phyloP scores from a whole-genome alignment of 2,113 vertebrate genomes.

The Triplophysa rosa region DNA sequence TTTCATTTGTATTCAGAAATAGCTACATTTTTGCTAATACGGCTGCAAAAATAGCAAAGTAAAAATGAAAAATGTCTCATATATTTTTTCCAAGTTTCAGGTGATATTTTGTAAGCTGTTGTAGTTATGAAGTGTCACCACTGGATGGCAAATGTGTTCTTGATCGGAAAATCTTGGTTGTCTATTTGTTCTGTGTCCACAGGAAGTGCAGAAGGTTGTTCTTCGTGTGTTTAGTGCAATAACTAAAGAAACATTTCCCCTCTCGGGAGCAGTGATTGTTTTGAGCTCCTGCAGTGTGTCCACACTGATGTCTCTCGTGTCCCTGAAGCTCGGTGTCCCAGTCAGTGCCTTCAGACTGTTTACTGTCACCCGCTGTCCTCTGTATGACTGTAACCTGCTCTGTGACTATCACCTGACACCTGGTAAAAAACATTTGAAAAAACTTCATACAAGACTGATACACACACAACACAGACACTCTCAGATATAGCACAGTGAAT shows the following conservation, averaged over 20 bases:
- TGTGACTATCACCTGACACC: slow-evolving; percentile 64
- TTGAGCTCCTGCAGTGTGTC: slow-evolving; percentile 64
- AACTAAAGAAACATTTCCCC: slow-evolving; percentile 67
- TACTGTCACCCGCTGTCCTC: slow-evolving; percentile 63
- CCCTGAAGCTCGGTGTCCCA: slow-evolving; percentile 69
- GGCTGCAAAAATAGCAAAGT: too few species aligned
- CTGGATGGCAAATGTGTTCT: background rate
- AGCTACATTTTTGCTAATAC: too few species aligned
- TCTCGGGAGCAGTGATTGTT: slow-evolving; percentile 62
- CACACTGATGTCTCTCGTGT: slow-evolving; percentile 68
- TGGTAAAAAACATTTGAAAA: slow-evolving; percentile 57
- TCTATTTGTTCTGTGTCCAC: background rate
- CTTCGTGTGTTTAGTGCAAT: slow-evolving; percentile 73
- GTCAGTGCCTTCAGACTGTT: slow-evolving; percentile 75
- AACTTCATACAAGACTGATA: background rate
- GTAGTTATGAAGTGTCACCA: slow-evolving; percentile 1
- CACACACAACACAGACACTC: too few species aligned
- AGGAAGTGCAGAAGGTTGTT: slow-evolving; percentile 73
- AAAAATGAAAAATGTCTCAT: too few species aligned
- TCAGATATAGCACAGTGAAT: too few species aligned
- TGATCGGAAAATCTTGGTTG: background rate
- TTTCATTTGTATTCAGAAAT: too few species aligned
- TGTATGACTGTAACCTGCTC: slow-evolving; percentile 78
- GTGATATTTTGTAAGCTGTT: background rate
- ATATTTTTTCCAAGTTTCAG: too few species aligned